A percentile compares a stretch with the other conserved stretches of the same genome.
Evolutionary conservation across 2,888 invertebrate genomes (phyloP).

Genomic region (Anagyrus pseudococci): DNA sequence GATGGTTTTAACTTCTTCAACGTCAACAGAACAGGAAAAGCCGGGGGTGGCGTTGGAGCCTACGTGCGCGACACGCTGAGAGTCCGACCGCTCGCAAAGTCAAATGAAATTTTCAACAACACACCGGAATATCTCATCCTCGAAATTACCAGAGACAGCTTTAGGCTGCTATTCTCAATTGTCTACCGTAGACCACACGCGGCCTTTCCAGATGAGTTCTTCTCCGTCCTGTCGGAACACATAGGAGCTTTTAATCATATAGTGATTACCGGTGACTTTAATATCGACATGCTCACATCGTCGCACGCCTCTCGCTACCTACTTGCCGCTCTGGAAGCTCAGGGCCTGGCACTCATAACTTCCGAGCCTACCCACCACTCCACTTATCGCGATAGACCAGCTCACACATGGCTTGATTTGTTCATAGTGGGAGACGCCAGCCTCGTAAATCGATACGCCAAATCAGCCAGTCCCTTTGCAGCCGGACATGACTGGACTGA

Average conservation of each 20-base stretch:
- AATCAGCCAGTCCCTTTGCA: no score
- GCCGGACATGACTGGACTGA: no score
- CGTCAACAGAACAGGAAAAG: neutral
- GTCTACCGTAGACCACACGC: neutral
- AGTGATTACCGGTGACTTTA: neutral
- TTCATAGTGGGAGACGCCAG: no score
- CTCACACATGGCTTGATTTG: no score
- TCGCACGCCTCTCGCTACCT: no score
- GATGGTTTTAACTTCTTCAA: neutral
- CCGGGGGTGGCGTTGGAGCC: neutral
- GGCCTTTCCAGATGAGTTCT: neutral
- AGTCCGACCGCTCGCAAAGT: neutral
- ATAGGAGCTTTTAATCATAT: neutral
- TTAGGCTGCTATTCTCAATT: neutral
- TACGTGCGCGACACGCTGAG: neutral
- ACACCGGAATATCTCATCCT: neutral
- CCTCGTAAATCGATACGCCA: no score
- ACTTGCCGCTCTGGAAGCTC: no score
- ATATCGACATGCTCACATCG: no score
- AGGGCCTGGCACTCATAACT: no score
- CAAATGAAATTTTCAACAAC: neutral
- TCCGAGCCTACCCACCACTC: no score
- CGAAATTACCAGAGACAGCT: neutral
- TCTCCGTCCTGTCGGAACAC: neutral
- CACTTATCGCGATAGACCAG: no score